Conservation (phyloP, 2,797 vertebrate species). For the Callimico goeldii region DNA sequence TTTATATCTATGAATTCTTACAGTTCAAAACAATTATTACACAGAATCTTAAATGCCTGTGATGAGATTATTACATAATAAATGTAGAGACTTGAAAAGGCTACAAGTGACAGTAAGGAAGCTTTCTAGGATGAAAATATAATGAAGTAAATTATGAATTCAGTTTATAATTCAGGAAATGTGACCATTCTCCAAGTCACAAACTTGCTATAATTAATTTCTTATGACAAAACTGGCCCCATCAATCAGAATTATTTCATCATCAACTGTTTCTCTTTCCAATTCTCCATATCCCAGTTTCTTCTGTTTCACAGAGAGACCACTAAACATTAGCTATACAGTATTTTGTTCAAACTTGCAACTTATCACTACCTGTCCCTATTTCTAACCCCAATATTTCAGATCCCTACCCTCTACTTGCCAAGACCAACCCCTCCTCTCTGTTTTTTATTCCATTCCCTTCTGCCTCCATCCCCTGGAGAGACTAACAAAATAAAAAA, state of each 20-base stretch:
- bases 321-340: background rate
- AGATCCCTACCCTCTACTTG: background rate
- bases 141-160: slow-evolving; percentile 35
- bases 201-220: slow-evolving; percentile 35
- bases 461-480: background rate
- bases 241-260: slow-evolving; percentile 39
- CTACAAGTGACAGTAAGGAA: background rate
- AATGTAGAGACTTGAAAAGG: slow-evolving; percentile 10
- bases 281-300: slow-evolving; percentile 1
- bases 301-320: background rate
- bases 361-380: slow-evolving; percentile 21
- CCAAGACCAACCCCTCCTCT: background rate
- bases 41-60: slow-evolving; percentile 38
- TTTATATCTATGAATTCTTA: slow-evolving; percentile 26
- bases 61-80: slow-evolving; percentile 19
- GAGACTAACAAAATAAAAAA: slow-evolving; percentile 43
- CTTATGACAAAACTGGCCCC: background rate
- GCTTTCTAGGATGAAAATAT: slow-evolving; percentile 43
- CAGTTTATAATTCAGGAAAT: slow-evolving; percentile 27
- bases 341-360: background rate
- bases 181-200: slow-evolving; percentile 20
- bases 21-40: slow-evolving; percentile 12
- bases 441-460: slow-evolving; percentile 35
- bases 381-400: slow-evolving; percentile 33
- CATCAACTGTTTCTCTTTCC: background rate